These are phyloP conservation scores for Isichthys henryi DNA, from an alignment of 2,113 vertebrate genomes.

Conservation along the genomic window DNA sequence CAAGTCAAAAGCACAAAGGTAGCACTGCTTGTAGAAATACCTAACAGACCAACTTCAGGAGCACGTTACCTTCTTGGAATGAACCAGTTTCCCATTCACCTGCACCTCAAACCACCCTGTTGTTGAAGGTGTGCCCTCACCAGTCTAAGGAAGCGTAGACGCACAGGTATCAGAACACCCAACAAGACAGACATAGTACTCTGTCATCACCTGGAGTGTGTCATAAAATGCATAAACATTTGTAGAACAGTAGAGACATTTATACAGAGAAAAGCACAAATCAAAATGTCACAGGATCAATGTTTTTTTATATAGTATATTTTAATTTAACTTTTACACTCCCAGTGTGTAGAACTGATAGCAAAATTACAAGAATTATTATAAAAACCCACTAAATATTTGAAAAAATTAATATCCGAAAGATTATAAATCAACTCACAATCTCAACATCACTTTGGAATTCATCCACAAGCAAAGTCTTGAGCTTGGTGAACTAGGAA, in stretches of 20 bases:
- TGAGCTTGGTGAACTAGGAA: conserved; percentile 37
- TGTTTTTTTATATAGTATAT: background rate
- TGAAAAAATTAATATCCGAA: background rate
- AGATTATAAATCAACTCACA: conserved; percentile 26
- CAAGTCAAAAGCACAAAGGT: background rate
- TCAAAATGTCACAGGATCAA: background rate
- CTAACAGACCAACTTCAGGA: background rate
- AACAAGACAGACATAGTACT: background rate
- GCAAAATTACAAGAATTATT: background rate
- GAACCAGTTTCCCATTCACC: conserved; percentile 37
- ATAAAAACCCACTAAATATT: background rate
- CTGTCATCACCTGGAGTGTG: too few species aligned
- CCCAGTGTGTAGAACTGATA: background rate
- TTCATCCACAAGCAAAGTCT: conserved; percentile 38
- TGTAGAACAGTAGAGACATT: background rate
- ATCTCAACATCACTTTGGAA: conserved; percentile 43
- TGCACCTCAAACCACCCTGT: conserved; percentile 43
- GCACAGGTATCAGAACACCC: background rate
- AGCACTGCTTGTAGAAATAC: background rate
- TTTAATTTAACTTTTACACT: background rate
- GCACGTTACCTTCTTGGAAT: conserved; percentile 42
- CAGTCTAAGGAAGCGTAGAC: conserved; percentile 19
- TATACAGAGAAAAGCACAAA: background rate
- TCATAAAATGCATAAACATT: background rate
- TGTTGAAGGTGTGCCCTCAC: conserved; percentile 32